Evolutionary conservation across 2,113 vertebrate species (phyloP), one percentile per base, ranked within the genome.

Genomic region (Phaetusa simplex): DNA sequence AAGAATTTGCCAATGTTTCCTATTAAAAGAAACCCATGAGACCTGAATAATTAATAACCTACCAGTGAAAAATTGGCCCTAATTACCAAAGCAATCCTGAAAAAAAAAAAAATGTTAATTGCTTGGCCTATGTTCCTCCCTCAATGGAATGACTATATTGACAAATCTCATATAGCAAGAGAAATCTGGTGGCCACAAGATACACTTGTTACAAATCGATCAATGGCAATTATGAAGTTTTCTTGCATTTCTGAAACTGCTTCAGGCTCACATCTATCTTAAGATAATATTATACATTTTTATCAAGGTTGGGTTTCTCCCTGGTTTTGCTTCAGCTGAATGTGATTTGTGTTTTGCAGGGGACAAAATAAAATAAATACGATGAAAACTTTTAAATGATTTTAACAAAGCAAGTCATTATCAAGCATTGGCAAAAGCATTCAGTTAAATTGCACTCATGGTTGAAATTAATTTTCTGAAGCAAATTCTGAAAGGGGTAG

Each of bases 381-480:
- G 16, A 70, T 21, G 15, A 76, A 91, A 95, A 94, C 4, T 84
- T 92, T 77, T 85, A 89, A 93, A 96, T 12, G 0, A 20, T 83
- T 92, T 86, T 78, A 81, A 97, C 72, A 91, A 92, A 89, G 72
- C n/a, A 91, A 94, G 86, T 92, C 42, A 91, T 93, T 92, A 94
- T 72, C 38, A 89, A 88, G 50, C 73, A 91, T 24, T 83, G 86
- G 72, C 70, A 89, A 89, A 95, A 92, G 26, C 69, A 79, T 90
- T 91, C 86, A 14, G 70, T 89, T 89, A 91, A 95, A 95, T 88
- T 93, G 93, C 52, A 62, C 58, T 84, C 15, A 0, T 93, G 67
- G 49, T 89, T 89, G 61, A 95, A 94, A 97, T 96, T 95, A 96
- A 96, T 97, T 97, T 97, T 97, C 86, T 97, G 83, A 96, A 94